Percentiles rank a stretch among this genome's conserved stretches.
phyloP scores from a whole-genome alignment of 1,140 invertebrate species.

The Bombus impatiens region DNA sequence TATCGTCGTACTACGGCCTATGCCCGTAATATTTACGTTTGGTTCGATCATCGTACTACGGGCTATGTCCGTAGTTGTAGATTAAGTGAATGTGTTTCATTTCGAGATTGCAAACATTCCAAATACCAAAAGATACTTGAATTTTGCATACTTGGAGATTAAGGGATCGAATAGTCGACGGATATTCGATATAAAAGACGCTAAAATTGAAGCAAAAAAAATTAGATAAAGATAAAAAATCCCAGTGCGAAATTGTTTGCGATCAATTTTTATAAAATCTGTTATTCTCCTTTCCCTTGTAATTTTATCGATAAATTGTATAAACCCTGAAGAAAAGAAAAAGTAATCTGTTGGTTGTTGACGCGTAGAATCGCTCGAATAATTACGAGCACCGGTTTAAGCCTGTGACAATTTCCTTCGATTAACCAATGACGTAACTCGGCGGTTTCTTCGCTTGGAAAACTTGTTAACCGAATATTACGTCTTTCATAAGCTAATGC shows the following conservation, averaged over 20 bases:
- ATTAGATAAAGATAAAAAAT: neutral
- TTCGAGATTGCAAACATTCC: too few species aligned
- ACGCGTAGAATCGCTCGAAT: neutral
- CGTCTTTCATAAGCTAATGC: constrained; percentile 1
- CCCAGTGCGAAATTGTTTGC: neutral
- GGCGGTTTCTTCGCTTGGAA: neutral
- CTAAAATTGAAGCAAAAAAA: neutral
- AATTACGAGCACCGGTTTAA: neutral
- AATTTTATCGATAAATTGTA: neutral
- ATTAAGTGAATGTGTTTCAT: too few species aligned
- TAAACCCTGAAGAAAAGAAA: neutral
- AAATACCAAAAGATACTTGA: too few species aligned
- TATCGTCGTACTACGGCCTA: too few species aligned
- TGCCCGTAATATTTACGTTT: too few species aligned
- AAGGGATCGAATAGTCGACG: too few species aligned
- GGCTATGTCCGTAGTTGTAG: too few species aligned
- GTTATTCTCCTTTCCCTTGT: neutral
- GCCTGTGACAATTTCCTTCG: constrained; percentile 1
- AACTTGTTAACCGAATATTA: neutral
- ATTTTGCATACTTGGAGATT: too few species aligned
- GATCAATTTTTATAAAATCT: neutral
- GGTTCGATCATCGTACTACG: too few species aligned
- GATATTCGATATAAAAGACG: too few species aligned
- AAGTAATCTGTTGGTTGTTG: neutral
- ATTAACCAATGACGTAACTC: constrained; percentile 2